A percentile compares a stretch with the other conserved stretches of the same genome.
Evolutionary conservation across 2,797 vertebrate species (phyloP).

Genomic region (Falco naumanni): DNA sequence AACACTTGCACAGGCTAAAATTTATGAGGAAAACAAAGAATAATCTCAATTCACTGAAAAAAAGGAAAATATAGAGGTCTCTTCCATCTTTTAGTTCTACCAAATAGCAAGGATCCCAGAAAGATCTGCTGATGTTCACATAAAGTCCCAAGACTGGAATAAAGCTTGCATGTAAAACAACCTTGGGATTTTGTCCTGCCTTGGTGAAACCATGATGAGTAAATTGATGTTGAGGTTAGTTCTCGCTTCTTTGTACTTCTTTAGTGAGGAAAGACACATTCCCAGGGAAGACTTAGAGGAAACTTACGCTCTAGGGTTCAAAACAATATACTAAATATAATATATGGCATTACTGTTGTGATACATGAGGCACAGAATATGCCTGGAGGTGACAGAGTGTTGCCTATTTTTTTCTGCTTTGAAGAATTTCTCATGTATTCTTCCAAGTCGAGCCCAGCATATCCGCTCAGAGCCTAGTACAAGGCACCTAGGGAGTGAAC

Average conservation of each 20-base stretch:
- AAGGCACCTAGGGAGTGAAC: not conserved
- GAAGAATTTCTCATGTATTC: not conserved
- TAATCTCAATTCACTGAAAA: not conserved
- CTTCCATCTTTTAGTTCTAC: not conserved
- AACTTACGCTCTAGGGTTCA: not conserved
- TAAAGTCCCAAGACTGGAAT: not conserved
- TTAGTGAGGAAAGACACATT: not conserved
- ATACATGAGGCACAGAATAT: not conserved
- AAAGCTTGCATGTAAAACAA: not conserved
- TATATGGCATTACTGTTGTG: not conserved
- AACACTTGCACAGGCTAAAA: accelerated
- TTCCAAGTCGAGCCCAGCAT: not conserved
- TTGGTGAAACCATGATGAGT: not conserved
- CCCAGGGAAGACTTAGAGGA: not conserved
- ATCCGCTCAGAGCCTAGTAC: not conserved
- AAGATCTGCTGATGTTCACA: not conserved
- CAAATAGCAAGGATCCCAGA: not conserved
- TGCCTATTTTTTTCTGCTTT: not conserved
- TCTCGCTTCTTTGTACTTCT: not conserved
- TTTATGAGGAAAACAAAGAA: not conserved
- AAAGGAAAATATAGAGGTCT: not conserved
- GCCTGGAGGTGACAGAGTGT: not conserved
- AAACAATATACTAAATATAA: not conserved
- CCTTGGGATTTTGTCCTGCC: not conserved
- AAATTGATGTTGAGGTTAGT: not conserved